These are phyloP conservation scores for Procambarus clarkii DNA, from an alignment of 1,140 invertebrate genomes.

Conservation along the genomic window DNA sequence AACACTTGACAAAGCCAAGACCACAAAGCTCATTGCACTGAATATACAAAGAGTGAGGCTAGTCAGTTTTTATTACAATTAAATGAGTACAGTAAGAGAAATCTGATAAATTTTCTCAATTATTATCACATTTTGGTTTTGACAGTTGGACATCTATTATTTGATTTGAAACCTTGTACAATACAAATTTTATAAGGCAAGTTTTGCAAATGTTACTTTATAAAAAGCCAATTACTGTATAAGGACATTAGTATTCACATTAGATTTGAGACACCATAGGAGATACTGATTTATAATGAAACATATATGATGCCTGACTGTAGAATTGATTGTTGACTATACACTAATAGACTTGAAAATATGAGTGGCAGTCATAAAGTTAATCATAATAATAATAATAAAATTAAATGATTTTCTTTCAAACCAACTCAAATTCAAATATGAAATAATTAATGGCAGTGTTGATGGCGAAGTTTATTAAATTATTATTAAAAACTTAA, in stretches of 20 bases:
- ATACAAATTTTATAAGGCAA: background rate
- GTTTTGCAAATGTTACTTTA: background rate
- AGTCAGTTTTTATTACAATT: background rate
- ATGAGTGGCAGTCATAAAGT: background rate
- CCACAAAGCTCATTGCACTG: background rate
- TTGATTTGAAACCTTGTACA: background rate
- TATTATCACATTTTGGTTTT: too few species aligned
- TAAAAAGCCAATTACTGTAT: background rate
- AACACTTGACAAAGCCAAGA: background rate
- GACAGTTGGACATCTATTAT: background rate
- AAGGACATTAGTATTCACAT: background rate
- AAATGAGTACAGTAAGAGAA: background rate
- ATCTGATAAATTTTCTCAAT: too few species aligned
- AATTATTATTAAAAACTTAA: conserved; percentile 23
- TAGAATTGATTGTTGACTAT: background rate
- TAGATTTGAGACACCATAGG: too few species aligned
- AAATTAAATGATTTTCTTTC: conserved; percentile 1
- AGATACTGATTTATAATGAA: too few species aligned
- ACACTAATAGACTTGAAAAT: background rate
- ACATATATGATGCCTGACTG: too few species aligned
- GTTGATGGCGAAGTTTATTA: conserved; percentile 8
- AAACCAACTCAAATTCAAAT: conserved; percentile 12
- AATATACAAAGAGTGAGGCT: background rate
- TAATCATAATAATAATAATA: background rate
- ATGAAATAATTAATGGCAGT: conserved; percentile 38